phyloP scores from a whole-genome alignment of 37 sponge, comb jelly and placozoan genomes.

The Axinella damicornis region DNA sequence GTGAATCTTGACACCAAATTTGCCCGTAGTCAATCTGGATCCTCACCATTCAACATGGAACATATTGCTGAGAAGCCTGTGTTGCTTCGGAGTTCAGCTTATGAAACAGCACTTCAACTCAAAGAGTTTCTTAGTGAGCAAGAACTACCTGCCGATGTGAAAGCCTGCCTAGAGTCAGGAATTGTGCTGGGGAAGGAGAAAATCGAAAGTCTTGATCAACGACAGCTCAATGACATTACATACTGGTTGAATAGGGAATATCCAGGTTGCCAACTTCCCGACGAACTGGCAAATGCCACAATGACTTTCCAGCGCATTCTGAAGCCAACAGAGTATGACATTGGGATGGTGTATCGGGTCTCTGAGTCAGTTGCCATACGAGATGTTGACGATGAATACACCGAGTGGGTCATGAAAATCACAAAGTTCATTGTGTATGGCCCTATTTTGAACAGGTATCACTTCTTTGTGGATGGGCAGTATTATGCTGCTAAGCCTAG shows the following conservation, averaged over 20 bases:
- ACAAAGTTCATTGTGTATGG: slow-evolving; percentile 11
- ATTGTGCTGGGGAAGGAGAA: no score
- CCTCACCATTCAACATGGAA: not conserved
- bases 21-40: not conserved
- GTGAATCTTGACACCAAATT: not conserved
- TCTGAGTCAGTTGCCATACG: not conserved
- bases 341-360: not conserved
- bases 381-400: not conserved
- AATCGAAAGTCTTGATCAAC: no score
- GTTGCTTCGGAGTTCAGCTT: not conserved
- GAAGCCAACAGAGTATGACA: no score
- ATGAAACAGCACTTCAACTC: not conserved
- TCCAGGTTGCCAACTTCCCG: no score
- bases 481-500: not conserved
- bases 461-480: not conserved
- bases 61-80: not conserved
- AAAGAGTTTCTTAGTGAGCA: not conserved
- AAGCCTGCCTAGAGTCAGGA: no score
- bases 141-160: no score
- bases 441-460: slow-evolving; percentile 6
- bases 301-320: no score
- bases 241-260: no score
- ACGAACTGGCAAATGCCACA: no score
- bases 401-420: slow-evolving; percentile 1
- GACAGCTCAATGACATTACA: no score